Evolutionary conservation across 2,113 vertebrate species (phyloP).

Genomic region (Oxygymnocypris stewartii): DNA sequence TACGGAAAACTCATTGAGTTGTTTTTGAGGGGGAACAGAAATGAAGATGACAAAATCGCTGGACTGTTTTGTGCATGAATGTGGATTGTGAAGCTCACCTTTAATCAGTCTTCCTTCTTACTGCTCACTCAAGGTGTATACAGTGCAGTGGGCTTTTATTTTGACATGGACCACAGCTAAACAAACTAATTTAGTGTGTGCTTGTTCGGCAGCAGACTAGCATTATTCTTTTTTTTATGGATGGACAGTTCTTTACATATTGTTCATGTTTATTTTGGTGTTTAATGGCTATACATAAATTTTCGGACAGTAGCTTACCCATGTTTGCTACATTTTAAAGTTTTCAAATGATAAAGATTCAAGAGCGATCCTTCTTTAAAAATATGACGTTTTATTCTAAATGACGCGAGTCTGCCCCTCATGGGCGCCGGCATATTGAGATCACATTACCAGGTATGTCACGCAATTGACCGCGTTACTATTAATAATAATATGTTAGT

Average conservation of each 20-base stretch:
- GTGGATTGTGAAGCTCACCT: constrained; percentile 78
- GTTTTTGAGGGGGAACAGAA: constrained; percentile 40
- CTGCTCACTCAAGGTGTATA: constrained; percentile 35
- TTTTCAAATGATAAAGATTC: not conserved
- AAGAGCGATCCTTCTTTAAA: not conserved
- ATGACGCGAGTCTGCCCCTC: not conserved
- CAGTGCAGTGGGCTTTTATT: constrained; percentile 61
- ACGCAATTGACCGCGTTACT: not conserved
- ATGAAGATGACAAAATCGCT: constrained; percentile 60
- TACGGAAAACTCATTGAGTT: constrained; percentile 30
- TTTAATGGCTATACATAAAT: not conserved
- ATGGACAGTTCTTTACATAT: not conserved
- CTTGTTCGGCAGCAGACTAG: not conserved
- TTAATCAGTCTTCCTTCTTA: constrained; percentile 51
- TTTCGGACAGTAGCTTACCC: not conserved
- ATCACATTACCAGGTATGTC: not conserved
- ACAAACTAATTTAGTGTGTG: not conserved
- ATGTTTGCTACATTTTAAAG: not conserved
- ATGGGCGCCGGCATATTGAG: not conserved
- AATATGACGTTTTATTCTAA: not conserved
- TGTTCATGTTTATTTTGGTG: not conserved
- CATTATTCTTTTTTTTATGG: not conserved
- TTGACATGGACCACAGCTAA: constrained; percentile 59
- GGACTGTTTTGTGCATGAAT: constrained; percentile 76
- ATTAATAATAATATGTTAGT: not conserved